Base-by-base conservation (phyloP, 1,140 invertebrate species). In the Pseudomyrmex sp. region DNA sequence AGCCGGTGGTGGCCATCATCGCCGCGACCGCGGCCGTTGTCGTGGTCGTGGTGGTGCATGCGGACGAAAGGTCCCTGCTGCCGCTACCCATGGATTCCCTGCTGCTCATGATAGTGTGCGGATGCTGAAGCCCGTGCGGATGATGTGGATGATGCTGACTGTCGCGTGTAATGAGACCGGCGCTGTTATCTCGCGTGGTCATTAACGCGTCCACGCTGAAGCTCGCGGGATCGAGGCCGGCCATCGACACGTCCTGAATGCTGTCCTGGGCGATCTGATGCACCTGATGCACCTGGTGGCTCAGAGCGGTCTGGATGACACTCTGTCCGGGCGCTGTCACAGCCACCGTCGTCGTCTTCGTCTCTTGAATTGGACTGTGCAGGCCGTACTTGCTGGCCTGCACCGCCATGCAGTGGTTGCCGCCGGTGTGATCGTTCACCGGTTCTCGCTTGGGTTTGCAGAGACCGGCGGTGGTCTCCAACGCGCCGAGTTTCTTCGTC, bases 401-500 rank as follows among this genome's bases (percentile, higher is more conserved):
- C 59, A 76, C 63, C 35, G 62, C 82, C 86, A 93, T 93, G 63
- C 93, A 94, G 74, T 94, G 94, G 62, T 93, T 93, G 20, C 91
- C 93, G 20, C 92, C 92, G 59, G 85, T 92, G 12, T 94, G 89
- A 44, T 96, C 96, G 13, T 94, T 95, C 35, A 95, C 95, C 0
- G 96, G 96, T 83, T 96, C 96, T 7, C 96, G 91, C 88, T 96
- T 97, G 0, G 96, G 96, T 87, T 93, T 93, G 73, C 93, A 93
- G 4, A 93, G 74, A 0, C 86, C 89, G 58, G 87, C 52, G 12
- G 61, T 65, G 0, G 84, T 56, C 15, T 96, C 95, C 68, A 95
- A 91, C 1, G n/a, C 7, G 5, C 35, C 50, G 7, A 93, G 66
- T 63, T 93, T 93, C 82, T 94, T 93, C 7, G 87, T 8, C 13